A percentile compares a stretch with the other conserved stretches of the same genome.
Conservation (phyloP, 2,797 vertebrate genomes). For the Phyllotis vaccarum region DNA sequence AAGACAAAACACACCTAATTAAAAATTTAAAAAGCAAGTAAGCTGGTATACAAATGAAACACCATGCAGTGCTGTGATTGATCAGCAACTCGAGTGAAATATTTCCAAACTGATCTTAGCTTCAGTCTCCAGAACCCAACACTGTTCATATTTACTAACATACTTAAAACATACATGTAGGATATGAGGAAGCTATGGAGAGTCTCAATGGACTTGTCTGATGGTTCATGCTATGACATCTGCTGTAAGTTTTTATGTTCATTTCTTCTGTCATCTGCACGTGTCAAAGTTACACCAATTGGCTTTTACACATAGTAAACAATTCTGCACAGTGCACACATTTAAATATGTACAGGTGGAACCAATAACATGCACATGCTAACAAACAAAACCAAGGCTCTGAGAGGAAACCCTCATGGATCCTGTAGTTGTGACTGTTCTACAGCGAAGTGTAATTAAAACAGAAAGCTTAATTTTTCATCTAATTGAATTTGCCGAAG, state of each 20-base stretch:
- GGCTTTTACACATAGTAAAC: slow-evolving; percentile 18
- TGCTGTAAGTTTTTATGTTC: neutral
- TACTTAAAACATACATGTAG: slow-evolving; percentile 37
- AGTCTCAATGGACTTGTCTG: slow-evolving; percentile 45
- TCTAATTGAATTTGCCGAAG: slow-evolving; percentile 92
- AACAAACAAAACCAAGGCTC: neutral
- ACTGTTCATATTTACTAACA: neutral
- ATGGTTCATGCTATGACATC: slow-evolving; percentile 24
- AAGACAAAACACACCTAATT: neutral
- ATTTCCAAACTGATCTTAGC: slow-evolving; percentile 41
- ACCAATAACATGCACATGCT: neutral
- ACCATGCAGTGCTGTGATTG: neutral
- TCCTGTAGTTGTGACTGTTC: slow-evolving; percentile 88
- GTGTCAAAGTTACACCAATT: slow-evolving; percentile 26
- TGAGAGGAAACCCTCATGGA: slow-evolving; percentile 55
- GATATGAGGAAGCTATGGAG: neutral
- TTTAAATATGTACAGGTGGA: slow-evolving; percentile 13
- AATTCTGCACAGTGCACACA: neutral
- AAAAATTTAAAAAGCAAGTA: neutral
- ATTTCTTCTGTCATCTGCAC: slow-evolving; percentile 36
- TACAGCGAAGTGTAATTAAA: slow-evolving; percentile 80
- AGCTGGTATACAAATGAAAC: neutral
- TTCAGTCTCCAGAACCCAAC: neutral
- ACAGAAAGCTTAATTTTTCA: slow-evolving; percentile 88
- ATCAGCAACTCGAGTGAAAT: slow-evolving; percentile 35